Evolutionary conservation across 2,888 invertebrate species (phyloP).

Genomic region (Drosophila eohydei): DNA sequence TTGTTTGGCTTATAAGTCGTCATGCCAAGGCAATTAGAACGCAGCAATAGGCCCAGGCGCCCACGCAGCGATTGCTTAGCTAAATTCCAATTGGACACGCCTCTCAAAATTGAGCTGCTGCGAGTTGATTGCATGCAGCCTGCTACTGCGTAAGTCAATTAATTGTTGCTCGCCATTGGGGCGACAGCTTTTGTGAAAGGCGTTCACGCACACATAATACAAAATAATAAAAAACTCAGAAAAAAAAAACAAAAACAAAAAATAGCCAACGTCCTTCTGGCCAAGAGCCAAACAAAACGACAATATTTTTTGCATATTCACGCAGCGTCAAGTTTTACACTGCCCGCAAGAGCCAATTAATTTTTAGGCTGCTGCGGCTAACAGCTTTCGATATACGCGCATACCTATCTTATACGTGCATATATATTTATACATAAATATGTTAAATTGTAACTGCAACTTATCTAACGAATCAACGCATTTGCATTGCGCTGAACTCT

Average conservation of each 20-base stretch:
- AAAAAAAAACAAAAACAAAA: neutral
- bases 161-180: conserved; percentile 76
- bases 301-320: conserved; percentile 64
- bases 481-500: conserved; percentile 38
- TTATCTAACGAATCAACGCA: conserved; percentile 50
- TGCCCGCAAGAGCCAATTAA: conserved; percentile 72
- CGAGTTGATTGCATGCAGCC: conserved; percentile 57
- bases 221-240: neutral
- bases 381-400: conserved; percentile 15
- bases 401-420: neutral
- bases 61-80: conserved; percentile 57
- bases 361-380: conserved; percentile 32
- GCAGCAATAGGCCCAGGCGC: conserved; percentile 55
- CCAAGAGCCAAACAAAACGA: conserved; percentile 37
- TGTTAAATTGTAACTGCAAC: conserved; percentile 20
- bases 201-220: conserved; percentile 50
- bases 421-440: conserved; percentile 1
- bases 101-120: conserved; percentile 27
- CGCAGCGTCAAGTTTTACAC: conserved; percentile 64
- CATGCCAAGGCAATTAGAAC: conserved; percentile 68
- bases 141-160: conserved; percentile 69
- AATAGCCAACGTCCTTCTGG: conserved; percentile 68
- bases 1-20: conserved; percentile 33
- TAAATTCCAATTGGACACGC: conserved; percentile 46
- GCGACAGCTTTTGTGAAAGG: conserved; percentile 77